Evolutionary conservation across 2,888 invertebrate species (phyloP), one percentile per base, ranked within the genome.

Genomic region (Euproctis similis): DNA sequence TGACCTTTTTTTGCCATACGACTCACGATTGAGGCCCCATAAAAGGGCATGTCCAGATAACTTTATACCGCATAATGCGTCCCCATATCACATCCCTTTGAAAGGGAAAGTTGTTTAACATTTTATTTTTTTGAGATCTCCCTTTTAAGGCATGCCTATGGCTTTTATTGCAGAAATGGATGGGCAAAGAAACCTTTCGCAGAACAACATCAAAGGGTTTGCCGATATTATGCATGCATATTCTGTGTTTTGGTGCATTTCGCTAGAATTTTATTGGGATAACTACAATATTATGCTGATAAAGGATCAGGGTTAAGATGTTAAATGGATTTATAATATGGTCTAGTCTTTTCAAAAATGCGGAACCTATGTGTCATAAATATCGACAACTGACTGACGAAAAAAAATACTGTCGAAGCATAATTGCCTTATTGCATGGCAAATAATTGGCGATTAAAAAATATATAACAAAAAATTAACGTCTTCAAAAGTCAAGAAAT

Each of bases 31-130:
- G 64, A 55, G 66, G 37, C 47, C 52, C 80, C 59, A 75, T 82
- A 82, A 82, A 82, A 76, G 78, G 80, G 59, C 63, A 68, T 65
- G 75, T 68, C 71, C 77, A 75, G 77, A 78, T 78, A 77, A 76
- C 73, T 78, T 81, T 81, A 80, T 81, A 72, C 72, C 67, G 67
- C 65, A 73, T 76, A 65, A 73, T 74, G 59, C 64, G 62, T 65
- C 60, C 64, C 62, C 41, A n/a, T n/a, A n/a, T n/a, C n/a, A n/a
- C n/a, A 69, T 74, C 76, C 73, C 71, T 82, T 82, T 78, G 75
- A 82, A 75, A 77, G 63, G 73, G 76, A 82, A 74, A 80, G 78
- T 73, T 73, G 71, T 72, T 65, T 66, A 67, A 68, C 21, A 65
- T 75, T 77, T n/a, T n/a, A n/a, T n/a, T n/a, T n/a, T 74, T 78